Evolutionary conservation across 92 coral and sea anemone genomes (phyloP).

Genomic region (Epizoanthus ramosus): DNA sequence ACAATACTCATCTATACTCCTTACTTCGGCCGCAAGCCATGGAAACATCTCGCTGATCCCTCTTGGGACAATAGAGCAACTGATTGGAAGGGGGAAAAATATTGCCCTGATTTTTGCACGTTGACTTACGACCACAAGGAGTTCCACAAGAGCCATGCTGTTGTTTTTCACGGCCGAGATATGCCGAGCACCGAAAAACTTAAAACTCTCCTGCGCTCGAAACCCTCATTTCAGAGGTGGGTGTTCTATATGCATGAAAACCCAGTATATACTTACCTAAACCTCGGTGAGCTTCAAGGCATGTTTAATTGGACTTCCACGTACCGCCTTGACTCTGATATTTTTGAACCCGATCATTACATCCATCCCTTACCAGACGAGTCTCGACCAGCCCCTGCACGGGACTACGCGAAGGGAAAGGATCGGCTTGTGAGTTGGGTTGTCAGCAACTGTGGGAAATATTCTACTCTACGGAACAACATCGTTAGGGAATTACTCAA

Average conservation of each 20-base stretch:
- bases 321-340: slow-evolving; percentile 35
- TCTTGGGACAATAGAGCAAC: background rate
- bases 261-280: slow-evolving; percentile 2
- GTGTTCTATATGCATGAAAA: slow-evolving; percentile 20
- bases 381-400: background rate
- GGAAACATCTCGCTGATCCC: background rate
- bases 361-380: background rate
- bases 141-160: slow-evolving; percentile 18
- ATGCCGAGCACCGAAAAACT: background rate
- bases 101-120: background rate
- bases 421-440: slow-evolving; percentile 20
- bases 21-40: background rate
- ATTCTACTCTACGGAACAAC: slow-evolving; percentile 21
- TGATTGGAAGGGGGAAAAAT: background rate
- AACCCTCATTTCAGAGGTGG: slow-evolving; percentile 30
- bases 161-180: slow-evolving; percentile 40
- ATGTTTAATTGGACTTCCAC: slow-evolving; percentile 50
- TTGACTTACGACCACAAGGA: slow-evolving; percentile 25
- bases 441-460: background rate
- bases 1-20: background rate
- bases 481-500: slow-evolving; percentile 16
- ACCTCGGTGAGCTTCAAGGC: background rate
- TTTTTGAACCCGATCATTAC: background rate
- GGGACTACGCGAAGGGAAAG: background rate
- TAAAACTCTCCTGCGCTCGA: background rate